Percentiles rank a stretch among this genome's conserved stretches.
phyloP scores from a whole-genome alignment of 2,113 vertebrate genomes.

The Condylura cristata region DNA sequence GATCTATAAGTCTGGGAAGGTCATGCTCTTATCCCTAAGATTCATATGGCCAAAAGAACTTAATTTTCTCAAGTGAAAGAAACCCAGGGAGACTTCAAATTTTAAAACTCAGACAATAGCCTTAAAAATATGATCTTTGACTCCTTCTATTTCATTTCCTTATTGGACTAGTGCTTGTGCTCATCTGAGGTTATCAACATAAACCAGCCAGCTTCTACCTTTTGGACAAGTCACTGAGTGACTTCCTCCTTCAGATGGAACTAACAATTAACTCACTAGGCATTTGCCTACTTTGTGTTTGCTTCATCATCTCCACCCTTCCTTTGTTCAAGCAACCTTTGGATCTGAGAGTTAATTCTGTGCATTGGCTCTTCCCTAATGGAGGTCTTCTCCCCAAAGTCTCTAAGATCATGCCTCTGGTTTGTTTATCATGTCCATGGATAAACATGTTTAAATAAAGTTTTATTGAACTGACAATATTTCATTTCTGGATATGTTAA shows the following conservation, averaged over 20 bases:
- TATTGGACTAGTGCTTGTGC: not conserved
- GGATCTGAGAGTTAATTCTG: not conserved
- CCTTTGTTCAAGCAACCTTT: not conserved
- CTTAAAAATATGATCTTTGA: conserved; percentile 43
- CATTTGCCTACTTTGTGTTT: rapidly evolving
- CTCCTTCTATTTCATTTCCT: conserved; percentile 41
- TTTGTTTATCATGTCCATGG: not conserved
- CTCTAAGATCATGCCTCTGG: not conserved
- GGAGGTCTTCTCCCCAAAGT: not conserved
- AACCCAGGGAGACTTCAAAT: not conserved
- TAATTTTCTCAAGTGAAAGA: conserved; percentile 36
- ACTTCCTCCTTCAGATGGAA: not conserved
- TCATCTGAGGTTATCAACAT: conserved; percentile 48
- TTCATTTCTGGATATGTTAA: not conserved
- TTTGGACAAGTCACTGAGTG: not conserved
- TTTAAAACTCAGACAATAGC: conserved; percentile 42
- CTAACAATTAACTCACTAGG: not conserved
- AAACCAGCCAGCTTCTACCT: conserved; percentile 9
- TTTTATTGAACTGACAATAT: not conserved
- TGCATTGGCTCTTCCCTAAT: not conserved
- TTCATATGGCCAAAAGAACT: not conserved
- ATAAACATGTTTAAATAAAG: not conserved
- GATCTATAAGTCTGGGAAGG: not conserved
- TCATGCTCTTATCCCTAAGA: not conserved
- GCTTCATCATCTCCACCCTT: not conserved